Conservation (phyloP, 1,140 invertebrate species). For the Aphidius gifuensis region DNA sequence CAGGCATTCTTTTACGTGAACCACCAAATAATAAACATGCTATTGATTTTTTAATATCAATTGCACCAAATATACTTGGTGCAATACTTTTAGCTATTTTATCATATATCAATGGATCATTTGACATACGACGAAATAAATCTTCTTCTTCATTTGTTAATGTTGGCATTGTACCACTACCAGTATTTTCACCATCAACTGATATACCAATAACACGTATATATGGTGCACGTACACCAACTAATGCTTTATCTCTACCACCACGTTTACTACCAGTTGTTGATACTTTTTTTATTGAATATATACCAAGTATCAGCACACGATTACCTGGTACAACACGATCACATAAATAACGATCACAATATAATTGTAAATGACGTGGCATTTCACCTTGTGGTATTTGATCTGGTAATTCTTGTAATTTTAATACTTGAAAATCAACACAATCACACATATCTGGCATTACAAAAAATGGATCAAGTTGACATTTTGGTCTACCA, state of each 20-base stretch:
- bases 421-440: conserved; percentile 87
- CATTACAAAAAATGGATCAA: conserved; percentile 97
- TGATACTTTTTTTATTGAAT: conserved; percentile 90
- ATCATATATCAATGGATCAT: conserved; percentile 85
- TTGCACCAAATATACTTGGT: conserved; percentile 93
- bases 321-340: conserved; percentile 94
- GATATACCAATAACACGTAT: conserved; percentile 90
- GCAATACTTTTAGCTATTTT: conserved; percentile 88
- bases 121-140: conserved; percentile 80
- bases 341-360: conserved; percentile 93
- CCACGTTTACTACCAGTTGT: conserved; percentile 61
- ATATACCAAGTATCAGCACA: conserved; percentile 91
- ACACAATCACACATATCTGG: conserved; percentile 97
- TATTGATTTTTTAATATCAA: conserved; percentile 97
- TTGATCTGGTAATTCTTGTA: conserved; percentile 95
- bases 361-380: conserved; percentile 91
- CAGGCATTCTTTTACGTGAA: conserved; percentile 85
- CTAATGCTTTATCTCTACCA: conserved; percentile 79
- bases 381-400: conserved; percentile 99
- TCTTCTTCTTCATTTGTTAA: conserved; percentile 90
- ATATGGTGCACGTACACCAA: conserved; percentile 92
- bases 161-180: conserved; percentile 60
- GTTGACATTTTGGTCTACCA: conserved; percentile 84
- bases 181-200: conserved; percentile 66
- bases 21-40: conserved; percentile 94